These are phyloP conservation scores for Uromys caudimaculatus DNA, from an alignment of 2,797 vertebrate species.

Conservation along the genomic window DNA sequence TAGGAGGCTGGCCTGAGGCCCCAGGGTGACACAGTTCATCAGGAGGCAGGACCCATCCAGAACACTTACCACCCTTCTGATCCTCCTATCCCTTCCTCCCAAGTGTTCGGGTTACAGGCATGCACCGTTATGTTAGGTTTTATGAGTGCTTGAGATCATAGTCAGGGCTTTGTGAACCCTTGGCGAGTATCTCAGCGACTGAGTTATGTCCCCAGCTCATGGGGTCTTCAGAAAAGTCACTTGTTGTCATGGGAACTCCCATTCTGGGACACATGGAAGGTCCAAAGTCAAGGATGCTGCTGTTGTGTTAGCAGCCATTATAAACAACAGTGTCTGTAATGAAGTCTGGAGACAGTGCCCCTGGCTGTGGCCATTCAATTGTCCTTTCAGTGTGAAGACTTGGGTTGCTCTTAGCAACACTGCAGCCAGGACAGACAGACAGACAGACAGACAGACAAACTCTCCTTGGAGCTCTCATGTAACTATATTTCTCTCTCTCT, in stretches of 20 bases:
- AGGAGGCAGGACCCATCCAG: neutral
- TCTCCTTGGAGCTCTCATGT: neutral
- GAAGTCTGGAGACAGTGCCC: neutral
- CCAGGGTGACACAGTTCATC: neutral
- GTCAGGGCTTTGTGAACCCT: neutral
- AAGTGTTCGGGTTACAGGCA: neutral
- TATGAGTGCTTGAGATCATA: neutral
- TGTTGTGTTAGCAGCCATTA: neutral
- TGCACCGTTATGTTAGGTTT: neutral
- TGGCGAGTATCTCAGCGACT: neutral
- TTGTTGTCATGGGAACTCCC: neutral
- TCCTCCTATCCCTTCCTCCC: neutral
- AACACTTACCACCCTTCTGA: neutral
- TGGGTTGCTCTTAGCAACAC: neutral
- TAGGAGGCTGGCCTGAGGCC: neutral
- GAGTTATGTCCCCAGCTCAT: too few species aligned
- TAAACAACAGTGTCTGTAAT: neutral
- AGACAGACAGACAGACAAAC: neutral
- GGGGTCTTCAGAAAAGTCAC: neutral
- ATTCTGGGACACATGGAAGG: neutral
- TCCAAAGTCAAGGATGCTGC: neutral
- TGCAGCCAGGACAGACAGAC: neutral
- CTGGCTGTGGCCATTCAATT: neutral
- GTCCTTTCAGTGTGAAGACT: neutral
- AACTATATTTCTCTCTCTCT: fast-evolving